Conservation (phyloP, 2,888 invertebrate species). For the Rhodophaea formosa region DNA sequence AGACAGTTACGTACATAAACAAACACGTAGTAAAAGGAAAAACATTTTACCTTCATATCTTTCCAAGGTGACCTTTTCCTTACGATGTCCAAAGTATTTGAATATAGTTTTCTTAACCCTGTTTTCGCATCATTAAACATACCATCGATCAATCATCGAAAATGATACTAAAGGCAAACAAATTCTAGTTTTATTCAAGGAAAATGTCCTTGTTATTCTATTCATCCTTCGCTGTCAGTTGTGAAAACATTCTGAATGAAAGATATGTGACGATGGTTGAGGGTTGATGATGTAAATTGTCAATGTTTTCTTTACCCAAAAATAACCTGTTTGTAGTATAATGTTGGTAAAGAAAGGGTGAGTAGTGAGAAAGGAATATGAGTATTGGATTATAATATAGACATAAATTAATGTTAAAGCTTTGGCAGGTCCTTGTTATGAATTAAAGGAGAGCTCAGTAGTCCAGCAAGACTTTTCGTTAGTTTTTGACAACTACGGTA, state of each 20-base stretch:
- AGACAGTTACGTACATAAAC: no score
- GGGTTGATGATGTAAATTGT: constrained; percentile 1
- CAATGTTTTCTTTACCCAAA: background rate
- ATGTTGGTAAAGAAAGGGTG: background rate
- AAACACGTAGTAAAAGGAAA: no score
- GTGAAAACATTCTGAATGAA: constrained; percentile 23
- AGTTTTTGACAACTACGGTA: no score
- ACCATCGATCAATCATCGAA: constrained; percentile 4
- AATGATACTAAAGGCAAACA: background rate
- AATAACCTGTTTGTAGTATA: background rate
- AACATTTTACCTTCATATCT: no score
- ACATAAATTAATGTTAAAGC: no score
- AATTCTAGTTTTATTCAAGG: constrained; percentile 7
- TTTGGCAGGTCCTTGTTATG: no score
- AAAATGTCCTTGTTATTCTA: constrained; percentile 7
- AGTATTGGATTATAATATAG: no score
- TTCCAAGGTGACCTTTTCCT: no score
- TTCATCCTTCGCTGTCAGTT: constrained; percentile 16
- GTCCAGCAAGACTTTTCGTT: no score
- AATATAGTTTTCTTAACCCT: constrained; percentile 9
- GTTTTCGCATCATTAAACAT: background rate
- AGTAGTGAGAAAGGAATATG: background rate
- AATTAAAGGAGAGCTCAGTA: no score
- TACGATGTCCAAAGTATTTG: background rate
- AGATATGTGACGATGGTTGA: constrained; percentile 2